Base-by-base conservation (phyloP, 2,113 vertebrate species). In the Calonectris borealis region DNA sequence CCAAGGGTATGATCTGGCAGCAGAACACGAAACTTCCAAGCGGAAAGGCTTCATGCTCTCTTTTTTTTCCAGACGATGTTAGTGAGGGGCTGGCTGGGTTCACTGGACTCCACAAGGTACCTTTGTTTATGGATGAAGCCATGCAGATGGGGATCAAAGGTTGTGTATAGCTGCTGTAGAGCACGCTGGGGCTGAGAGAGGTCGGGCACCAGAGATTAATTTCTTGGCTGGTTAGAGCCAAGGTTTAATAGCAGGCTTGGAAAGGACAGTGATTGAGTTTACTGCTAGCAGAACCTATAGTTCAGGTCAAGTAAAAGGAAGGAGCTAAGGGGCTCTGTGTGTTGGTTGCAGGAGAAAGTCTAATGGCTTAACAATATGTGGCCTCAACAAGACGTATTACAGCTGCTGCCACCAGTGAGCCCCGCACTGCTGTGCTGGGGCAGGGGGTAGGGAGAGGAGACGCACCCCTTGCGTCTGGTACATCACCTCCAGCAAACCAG, bases 181-280 rank as follows among this genome's bases (percentile, higher is more conserved):
- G 91, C 92, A 90, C 4, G 7, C 85, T 66, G 84, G 89, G 86
- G 94, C 96, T 87, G 32, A 38, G 82, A 86, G 92, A 97, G 96
- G 97, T 95, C 84, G 31, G 86, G 90, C 72, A 95, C 51, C 17
- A 52, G 92, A 94, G 96, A 96, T 97, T 95, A 95, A 97, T 98
- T 98, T 96, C 96, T 95, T 96, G 94, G 96, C 96, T 97, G 97
- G 79, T 94, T 97, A 97, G 94, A 97, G 94, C 93, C 95, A 97
- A 97, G 97, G 94, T 97, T 96, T 97, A 98, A 97, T 93, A 97
- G 95, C 92, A 96, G 94, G 65, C 97, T 97, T 91, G 96, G 96
- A 65, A 65, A 97, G 69, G 96, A 98, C 98, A 97, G 83, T 97
- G 98, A 98, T 97, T 96, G 96, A 98, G 95, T 95, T 98, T 76